Evolutionary conservation across 2,888 invertebrate species (phyloP), one percentile per base, ranked within the genome.

Genomic region (Drosophila differens): DNA sequence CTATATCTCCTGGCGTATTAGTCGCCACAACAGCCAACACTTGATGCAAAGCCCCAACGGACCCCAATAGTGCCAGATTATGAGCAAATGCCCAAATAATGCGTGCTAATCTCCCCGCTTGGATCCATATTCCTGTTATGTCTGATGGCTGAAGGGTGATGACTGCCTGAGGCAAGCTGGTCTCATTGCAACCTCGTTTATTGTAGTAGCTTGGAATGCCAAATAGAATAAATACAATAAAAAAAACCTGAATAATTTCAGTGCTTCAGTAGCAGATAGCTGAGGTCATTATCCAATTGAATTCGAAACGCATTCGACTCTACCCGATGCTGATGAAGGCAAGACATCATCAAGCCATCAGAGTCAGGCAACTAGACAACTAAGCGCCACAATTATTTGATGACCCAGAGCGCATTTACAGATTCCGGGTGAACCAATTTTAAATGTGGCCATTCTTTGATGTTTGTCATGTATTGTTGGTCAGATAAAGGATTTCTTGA

Each of bases 211-310:
- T 28, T 37, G 39, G 60, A 59, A 53, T 70, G 63, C 61, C 61
- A 64, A 70, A 53, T 68, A 30, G 52, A 74, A 66, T 44, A 70
- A 72, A 61, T 25, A 59, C 53, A 57, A 71, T 81, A 30, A 76
- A 69, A 73, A 58, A 32, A 47, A 66, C 62, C 58, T 66, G 41
- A 64, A 78, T 66, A 72, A 58, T 69, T 80, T 66, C 51, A 53
- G 25, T 25, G 37, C 28, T 55, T 28, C 33, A 6, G 10, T 16
- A 35, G 16, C 54, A 54, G 35, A 37, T 25, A 16, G 47, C 22
- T 47, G 37, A 12, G 12, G 22, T 30, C 58, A 37, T 28, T 71
- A 41, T 25, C 33, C 39, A 63, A 77, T 72, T 68, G 47, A 61
- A 69, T 54, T 52, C 37, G 16, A 60, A 51, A 33, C 25, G 16